Evolutionary conservation across 2,113 vertebrate species (phyloP), one percentile per base, ranked within the genome.

Genomic region (Hippocampus comes): DNA sequence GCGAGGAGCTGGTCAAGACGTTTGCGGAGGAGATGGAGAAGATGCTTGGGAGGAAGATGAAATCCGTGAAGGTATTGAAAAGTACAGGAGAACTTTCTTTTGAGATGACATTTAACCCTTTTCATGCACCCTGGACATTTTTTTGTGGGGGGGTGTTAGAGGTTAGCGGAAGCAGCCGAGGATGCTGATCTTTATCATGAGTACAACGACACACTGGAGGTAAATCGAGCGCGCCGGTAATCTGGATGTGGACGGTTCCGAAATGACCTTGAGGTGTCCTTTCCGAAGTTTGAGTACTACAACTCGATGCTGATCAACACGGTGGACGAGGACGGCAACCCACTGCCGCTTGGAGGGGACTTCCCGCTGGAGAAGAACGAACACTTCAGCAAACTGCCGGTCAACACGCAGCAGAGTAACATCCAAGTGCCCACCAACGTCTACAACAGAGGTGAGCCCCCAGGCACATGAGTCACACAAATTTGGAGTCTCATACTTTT

Each of bases 371-470:
- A 97, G 72, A 63, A 92, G 75, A 97, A 98, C 0, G 94, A 95
- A 0, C 97, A 98, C 86, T 98, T 98, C 87, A 96, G 92, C 83
- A 94, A 95, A 78, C 87, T 95, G 41, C 86, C 82, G 43, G 96
- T 99, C 84, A 98, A 95, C 84, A 96, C 94, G 0, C 93, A 94
- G 9, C 89, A 89, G 75, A 99, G 97, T 63, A 93, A 93, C 51
- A 94, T 98, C 71, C 96, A 98, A 88, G 94, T 99, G 43, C 97
- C 96, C 21, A 98, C 97, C 42, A 97, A 98, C 0, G 96, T 99
- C 78, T 99, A 96, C 89, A 98, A 98, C 89, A 96, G 94, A 96
- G 96, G 96, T 97, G 23, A n/a, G 27, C 15, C 12, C 49, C 17
- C 6, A 46, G 11, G 42, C 5, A 25, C 34, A 23, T 34, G 42